Conservation (phyloP, 2,113 vertebrate species). For the Balaenoptera acutorostrata region DNA sequence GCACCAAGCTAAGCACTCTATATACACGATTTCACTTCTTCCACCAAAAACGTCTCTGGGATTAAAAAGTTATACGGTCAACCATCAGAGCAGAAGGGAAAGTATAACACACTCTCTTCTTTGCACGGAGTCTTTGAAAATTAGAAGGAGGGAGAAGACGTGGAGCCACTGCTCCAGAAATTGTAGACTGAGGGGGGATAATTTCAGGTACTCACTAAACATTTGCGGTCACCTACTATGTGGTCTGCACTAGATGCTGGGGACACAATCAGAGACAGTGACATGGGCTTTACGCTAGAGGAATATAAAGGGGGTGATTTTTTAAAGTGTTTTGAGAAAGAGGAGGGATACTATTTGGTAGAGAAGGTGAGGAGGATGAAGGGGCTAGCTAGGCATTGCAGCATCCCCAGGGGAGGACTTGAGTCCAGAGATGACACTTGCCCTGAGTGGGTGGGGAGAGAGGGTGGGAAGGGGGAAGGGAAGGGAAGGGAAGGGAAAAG, state of each 20-base stretch:
- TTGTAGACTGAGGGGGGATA: background rate
- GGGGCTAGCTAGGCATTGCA: background rate
- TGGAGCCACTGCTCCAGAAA: background rate
- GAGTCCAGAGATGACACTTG: background rate
- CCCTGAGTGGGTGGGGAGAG: background rate
- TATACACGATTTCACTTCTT: background rate
- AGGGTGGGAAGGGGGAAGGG: fast-evolving
- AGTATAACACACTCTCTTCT: background rate
- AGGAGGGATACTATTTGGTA: background rate
- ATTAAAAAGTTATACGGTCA: background rate
- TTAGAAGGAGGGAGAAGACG: background rate
- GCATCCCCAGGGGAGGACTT: background rate
- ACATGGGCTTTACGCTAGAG: background rate
- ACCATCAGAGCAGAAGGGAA: background rate
- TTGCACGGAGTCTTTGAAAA: background rate
- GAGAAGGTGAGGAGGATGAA: background rate
- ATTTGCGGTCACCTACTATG: background rate
- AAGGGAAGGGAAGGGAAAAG: background rate
- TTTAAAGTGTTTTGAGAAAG: background rate
- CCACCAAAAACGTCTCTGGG: background rate
- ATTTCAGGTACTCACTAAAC: background rate
- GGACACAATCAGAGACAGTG: background rate
- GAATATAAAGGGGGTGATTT: background rate
- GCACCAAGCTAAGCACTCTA: background rate
- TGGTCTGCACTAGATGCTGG: background rate